phyloP scores from a whole-genome alignment of 1,140 invertebrate genomes.

The Acyrthosiphon pisum region DNA sequence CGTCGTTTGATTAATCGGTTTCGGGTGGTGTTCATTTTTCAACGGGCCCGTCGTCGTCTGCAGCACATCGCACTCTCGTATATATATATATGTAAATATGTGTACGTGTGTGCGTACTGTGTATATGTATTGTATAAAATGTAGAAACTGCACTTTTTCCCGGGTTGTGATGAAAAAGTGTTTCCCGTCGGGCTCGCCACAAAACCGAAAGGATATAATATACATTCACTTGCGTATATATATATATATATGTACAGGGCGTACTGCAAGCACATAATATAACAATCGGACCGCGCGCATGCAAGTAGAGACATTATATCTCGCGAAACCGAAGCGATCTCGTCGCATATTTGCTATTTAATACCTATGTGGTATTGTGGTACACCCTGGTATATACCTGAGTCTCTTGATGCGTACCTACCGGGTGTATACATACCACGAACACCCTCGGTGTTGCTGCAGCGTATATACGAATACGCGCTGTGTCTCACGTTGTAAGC shows the following conservation, averaged over 20 bases:
- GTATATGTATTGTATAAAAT: background rate
- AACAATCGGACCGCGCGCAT: background rate
- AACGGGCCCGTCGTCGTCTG: background rate
- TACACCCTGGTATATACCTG: background rate
- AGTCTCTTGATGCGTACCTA: background rate
- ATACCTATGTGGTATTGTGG: background rate
- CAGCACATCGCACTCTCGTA: background rate
- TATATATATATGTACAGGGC: background rate
- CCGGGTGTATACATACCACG: too few species aligned
- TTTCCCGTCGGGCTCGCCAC: background rate
- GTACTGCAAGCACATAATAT: background rate
- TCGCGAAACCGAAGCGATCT: background rate
- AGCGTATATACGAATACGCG: background rate
- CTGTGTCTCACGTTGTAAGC: background rate
- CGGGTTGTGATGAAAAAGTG: constrained; percentile 12
- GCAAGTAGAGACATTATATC: background rate
- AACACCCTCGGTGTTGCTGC: background rate
- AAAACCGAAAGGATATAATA: background rate
- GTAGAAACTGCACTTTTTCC: background rate
- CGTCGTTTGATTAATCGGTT: constrained; percentile 41
- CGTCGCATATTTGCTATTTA: background rate
- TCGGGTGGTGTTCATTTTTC: constrained; percentile 44
- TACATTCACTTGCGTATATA: background rate
- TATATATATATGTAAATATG: background rate
- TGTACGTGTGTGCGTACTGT: background rate